Conservation (phyloP, 2,888 invertebrate species). For the Isotomurus palustris region DNA sequence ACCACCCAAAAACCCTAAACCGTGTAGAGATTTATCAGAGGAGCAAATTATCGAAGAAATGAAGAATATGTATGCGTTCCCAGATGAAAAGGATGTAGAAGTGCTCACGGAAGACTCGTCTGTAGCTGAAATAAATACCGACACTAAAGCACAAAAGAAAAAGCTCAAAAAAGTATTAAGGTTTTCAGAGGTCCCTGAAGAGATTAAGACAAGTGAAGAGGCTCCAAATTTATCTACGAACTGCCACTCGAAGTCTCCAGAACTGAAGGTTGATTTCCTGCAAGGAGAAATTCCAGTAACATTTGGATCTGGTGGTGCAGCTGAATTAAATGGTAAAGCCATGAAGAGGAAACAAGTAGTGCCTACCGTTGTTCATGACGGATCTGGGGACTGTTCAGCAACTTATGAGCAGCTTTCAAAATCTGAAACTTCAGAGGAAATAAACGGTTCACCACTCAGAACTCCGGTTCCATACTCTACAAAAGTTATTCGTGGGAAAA, state of each 20-base stretch:
- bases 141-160: not conserved
- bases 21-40: slow-evolving; percentile 36
- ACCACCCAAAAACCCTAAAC: slow-evolving; percentile 25
- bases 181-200: not conserved
- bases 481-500: slow-evolving; percentile 10
- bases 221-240: not conserved
- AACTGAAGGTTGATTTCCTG: not conserved
- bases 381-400: not conserved
- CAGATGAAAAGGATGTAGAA: slow-evolving; percentile 27
- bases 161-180: not conserved
- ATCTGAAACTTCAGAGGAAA: not conserved
- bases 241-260: not conserved
- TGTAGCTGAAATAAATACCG: slow-evolving; percentile 21
- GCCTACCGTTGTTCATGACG: not conserved
- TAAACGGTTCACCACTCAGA: not conserved
- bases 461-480: slow-evolving; percentile 2
- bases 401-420: not conserved
- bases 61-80: slow-evolving; percentile 41
- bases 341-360: not conserved
- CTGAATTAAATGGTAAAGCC: not conserved
- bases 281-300: not conserved
- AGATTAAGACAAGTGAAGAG: not conserved
- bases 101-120: no score
- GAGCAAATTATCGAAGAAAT: slow-evolving; percentile 41
- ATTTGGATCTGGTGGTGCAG: not conserved